Evolutionary conservation across 2,888 invertebrate species (phyloP), one percentile per base, ranked within the genome.

Genomic region (Digitonthophagus gazella): DNA sequence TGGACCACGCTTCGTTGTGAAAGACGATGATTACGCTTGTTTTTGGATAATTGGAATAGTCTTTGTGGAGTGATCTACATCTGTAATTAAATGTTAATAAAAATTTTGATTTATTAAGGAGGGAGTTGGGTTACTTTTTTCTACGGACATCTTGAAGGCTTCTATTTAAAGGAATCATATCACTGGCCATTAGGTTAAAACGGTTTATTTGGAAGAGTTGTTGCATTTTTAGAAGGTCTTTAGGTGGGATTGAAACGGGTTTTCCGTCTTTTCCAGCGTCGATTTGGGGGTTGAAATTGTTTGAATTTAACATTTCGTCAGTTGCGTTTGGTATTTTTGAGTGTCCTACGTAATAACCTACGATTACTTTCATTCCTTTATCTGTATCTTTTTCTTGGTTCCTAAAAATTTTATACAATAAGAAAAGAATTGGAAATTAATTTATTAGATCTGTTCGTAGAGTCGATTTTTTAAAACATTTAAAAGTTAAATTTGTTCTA

Each of bases 1-100:
- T 98, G 2, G 98, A 97, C 96, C 97, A 98, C 0, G 98, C 98
- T 84, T 99, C 99, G 81, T 99, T 99, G 81, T 99, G 98, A 81
- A 98, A 98, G 0, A 98, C 97, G 74, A 99, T 96, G 66, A 99
- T 92, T 14, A 99, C 89, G 73, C 93, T 93, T 0, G 97, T 95
- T 73, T 88, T 92, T 0, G 97, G 97, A 67, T 98, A 83, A 65
- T 86, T 85, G n/a, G 82, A 81, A 70, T 87, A 80, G 71, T 86
- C 82, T 69, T 83, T 80, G 74, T 88, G 88, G 75, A 88, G 85
- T 70, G 85, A 82, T 72, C 85, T 84, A 78, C 93, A 93, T 74
- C 92, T 92, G 78, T 15, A 82, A 81, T 67, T 19, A 16, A 18
- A 61, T 8, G 22, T 54, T 58, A 58, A 57, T 15, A 65, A 64